Conservation (phyloP, 1,140 invertebrate genomes). For the Apis dorsata region DNA sequence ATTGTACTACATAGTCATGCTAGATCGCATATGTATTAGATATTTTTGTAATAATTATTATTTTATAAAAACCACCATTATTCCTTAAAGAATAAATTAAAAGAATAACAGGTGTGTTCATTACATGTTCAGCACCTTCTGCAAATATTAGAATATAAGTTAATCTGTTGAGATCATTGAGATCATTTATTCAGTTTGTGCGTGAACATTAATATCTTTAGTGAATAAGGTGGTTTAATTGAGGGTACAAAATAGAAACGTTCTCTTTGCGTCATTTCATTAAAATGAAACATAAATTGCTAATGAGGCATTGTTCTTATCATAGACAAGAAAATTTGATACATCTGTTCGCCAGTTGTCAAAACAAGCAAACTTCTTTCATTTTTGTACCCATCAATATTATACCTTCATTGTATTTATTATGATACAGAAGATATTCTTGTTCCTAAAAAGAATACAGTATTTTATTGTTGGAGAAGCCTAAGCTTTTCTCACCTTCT, state of each 20-base stretch:
- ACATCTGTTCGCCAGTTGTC: conserved; percentile 33
- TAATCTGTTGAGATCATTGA: conserved; percentile 46
- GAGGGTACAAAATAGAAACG: conserved; percentile 67
- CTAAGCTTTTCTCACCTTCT: conserved; percentile 63
- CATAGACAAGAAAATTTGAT: conserved; percentile 46
- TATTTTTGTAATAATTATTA: conserved; percentile 60
- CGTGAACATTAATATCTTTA: conserved; percentile 53
- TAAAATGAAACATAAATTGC: conserved; percentile 47
- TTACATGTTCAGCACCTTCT: conserved; percentile 16
- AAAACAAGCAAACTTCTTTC: conserved; percentile 59
- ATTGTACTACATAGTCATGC: conserved; percentile 72
- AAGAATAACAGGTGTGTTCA: conserved; percentile 39
- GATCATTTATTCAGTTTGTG: conserved; percentile 45
- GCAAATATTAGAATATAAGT: conserved; percentile 45
- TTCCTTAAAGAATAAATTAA: conserved; percentile 64
- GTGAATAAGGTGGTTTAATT: conserved; percentile 61
- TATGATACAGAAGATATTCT: conserved; percentile 60
- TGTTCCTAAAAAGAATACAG: conserved; percentile 66
- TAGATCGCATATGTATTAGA: conserved; percentile 62
- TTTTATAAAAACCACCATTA: conserved; percentile 62
- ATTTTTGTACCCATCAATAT: conserved; percentile 65
- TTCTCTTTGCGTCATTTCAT: conserved; percentile 42
- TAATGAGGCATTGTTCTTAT: conserved; percentile 45
- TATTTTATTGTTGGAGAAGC: conserved; percentile 63
- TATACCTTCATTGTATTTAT: conserved; percentile 57